Evolutionary conservation across 2,113 vertebrate genomes (phyloP), one percentile per base, ranked within the genome.

Genomic region (Caretta caretta): DNA sequence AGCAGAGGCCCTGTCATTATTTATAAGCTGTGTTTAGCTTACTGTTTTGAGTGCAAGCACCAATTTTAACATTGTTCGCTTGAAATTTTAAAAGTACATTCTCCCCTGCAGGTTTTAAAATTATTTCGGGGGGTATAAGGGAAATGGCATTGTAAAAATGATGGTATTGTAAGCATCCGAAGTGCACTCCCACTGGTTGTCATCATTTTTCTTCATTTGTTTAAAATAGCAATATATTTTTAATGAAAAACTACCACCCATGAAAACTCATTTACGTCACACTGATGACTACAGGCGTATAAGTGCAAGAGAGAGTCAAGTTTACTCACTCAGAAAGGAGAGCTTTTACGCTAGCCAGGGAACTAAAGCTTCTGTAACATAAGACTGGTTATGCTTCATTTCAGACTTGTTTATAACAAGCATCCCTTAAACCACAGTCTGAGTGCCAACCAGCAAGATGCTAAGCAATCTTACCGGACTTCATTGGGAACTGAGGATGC

Each of bases 171-270:
- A 92, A 80, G 78, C 4, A 86, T 3, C 7, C 95, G 49, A 87
- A n/a, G 22, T 31, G 29, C 78, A 84, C 2, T 92, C 38, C 38
- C 2, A 0, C 84, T 48, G 56, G 19, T 54, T 46, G 90, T 53
- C 9, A 19, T 4, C 1, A 1, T 4, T 78, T 48, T 76, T 17
- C 8, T 0, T 0, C 2, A 22, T 10, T 11, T 62, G 4, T 80
- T 86, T 79, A 38, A 94, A 59, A 46, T 20, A 91, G 53, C 1
- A 46, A 48, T 49, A 3, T 85, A 38, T 65, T 93, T 93, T 81
- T 59, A 49, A 69, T 76, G 6, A 24, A 24, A 42, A 90, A 4
- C 9, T 76, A 0, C 49, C 6, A 42, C 35, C 42, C 35, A 84
- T 38, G 24, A 89, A 94, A 88, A 19, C 29, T 54, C 57, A 22